A percentile compares a stretch with the other conserved stretches of the same genome.
These are phyloP conservation scores for Echinarachnius parma DNA, from an alignment of 53 echinoderm and acorn worm species.

Conservation along the genomic window DNA sequence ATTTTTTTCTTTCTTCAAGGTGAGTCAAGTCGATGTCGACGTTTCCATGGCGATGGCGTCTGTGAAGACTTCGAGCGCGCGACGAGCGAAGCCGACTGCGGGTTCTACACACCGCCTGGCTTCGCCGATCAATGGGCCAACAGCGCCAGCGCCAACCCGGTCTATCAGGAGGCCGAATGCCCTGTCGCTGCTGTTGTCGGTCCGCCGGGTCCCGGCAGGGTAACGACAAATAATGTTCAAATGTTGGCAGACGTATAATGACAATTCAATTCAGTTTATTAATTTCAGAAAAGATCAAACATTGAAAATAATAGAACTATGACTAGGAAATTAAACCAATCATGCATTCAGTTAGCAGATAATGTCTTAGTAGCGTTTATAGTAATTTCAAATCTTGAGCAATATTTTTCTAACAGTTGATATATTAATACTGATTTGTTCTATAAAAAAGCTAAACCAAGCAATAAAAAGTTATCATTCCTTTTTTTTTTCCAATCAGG, in stretches of 20 bases:
- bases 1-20: no score
- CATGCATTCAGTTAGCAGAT: not conserved
- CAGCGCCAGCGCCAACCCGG: constrained; percentile 67
- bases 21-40: constrained; percentile 71
- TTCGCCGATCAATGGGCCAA: constrained; percentile 82
- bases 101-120: constrained; percentile 68
- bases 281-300: not conserved
- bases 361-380: not conserved
- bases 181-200: constrained; percentile 56
- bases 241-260: not conserved
- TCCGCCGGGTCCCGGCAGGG: constrained; percentile 36
- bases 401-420: no score
- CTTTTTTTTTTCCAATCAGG: no score
- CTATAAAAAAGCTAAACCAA: no score
- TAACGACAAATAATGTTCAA: constrained; percentile 7
- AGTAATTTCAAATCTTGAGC: no score
- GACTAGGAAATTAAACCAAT: not conserved
- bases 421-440: no score
- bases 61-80: constrained; percentile 67
- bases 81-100: constrained; percentile 60
- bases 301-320: not conserved
- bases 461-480: no score
- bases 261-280: not conserved
- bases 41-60: constrained; percentile 50
- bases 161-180: constrained; percentile 50